Conservation (phyloP, 2,888 invertebrate genomes). For the Drosophila robusta region DNA sequence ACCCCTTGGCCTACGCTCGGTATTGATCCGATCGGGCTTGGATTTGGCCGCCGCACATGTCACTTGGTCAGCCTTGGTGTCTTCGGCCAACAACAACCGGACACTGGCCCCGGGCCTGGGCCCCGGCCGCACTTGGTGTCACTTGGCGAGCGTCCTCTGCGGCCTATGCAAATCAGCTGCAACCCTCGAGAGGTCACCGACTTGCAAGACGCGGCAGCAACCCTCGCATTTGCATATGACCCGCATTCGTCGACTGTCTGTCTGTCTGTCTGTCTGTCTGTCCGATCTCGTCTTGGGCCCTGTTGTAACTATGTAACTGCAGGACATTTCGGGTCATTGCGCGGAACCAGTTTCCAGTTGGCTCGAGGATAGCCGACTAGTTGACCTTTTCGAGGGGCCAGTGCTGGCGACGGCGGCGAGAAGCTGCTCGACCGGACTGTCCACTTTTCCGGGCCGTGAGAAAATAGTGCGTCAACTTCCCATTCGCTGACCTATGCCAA, state of each 20-base stretch:
- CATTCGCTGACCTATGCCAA: conserved; percentile 65
- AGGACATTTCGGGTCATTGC: conserved; percentile 72
- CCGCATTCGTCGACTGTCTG: conserved; percentile 63
- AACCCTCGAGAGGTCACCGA: conserved; percentile 67
- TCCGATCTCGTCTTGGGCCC: neutral
- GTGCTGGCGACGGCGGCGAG: conserved; percentile 15
- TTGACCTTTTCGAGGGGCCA: conserved; percentile 67
- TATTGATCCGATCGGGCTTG: conserved; percentile 49
- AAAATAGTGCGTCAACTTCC: conserved; percentile 51
- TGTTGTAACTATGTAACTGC: conserved; percentile 66
- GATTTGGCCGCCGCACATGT: conserved; percentile 14
- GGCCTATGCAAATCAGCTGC: conserved; percentile 69
- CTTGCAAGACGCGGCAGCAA: conserved; percentile 69
- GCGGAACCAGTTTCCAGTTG: conserved; percentile 61
- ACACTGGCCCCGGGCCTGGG: conserved; percentile 55
- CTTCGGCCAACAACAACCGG: conserved; percentile 56
- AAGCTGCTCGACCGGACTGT: conserved; percentile 79
- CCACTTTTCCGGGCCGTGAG: conserved; percentile 80
- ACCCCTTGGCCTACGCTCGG: conserved; percentile 20
- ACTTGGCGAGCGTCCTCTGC: conserved; percentile 26
- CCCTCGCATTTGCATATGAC: conserved; percentile 76
- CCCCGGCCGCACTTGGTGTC: conserved; percentile 66
- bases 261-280: conserved; percentile 33
- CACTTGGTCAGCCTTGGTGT: conserved; percentile 61
- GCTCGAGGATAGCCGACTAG: conserved; percentile 42